Percentiles rank a stretch among this genome's conserved stretches.
phyloP scores from a whole-genome alignment of 2,797 vertebrate genomes.

The Tympanoctomys barrerae region DNA sequence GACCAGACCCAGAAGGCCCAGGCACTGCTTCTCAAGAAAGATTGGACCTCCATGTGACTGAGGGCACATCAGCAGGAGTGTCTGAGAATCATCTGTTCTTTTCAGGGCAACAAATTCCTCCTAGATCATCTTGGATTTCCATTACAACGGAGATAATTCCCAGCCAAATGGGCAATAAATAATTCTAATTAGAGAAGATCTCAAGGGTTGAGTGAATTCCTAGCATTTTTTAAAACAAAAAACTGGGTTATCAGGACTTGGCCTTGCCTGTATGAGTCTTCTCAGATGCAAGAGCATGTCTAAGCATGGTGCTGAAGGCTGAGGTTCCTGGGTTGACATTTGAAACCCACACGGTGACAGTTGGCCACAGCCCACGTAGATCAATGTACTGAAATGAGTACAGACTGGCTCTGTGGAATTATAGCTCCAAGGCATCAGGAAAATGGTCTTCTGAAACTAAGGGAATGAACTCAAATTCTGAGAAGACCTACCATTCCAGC shows the following conservation, averaged over 20 bases:
- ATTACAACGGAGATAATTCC: background rate
- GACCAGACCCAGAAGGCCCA: background rate
- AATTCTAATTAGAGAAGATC: conserved; percentile 45
- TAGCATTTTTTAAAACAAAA: conserved; percentile 49
- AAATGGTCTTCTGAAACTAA: background rate
- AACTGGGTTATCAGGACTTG: conserved; percentile 17
- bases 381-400: background rate
- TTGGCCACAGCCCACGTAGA: background rate
- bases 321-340: background rate
- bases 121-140: background rate
- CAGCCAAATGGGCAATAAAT: conserved; percentile 50
- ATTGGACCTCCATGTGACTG: background rate
- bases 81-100: background rate
- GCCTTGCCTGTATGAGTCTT: background rate
- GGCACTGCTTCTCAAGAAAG: background rate
- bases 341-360: background rate
- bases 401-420: background rate
- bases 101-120: conserved; percentile 17
- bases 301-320: background rate
- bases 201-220: conserved; percentile 45
- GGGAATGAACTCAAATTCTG: conserved; percentile 18
- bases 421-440: background rate
- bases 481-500: conserved; percentile 37
- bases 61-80: background rate
- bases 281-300: background rate